Percentiles rank a stretch among this genome's conserved stretches.
phyloP scores from a whole-genome alignment of 2,113 vertebrate species.

The Xenopus laevis region DNA sequence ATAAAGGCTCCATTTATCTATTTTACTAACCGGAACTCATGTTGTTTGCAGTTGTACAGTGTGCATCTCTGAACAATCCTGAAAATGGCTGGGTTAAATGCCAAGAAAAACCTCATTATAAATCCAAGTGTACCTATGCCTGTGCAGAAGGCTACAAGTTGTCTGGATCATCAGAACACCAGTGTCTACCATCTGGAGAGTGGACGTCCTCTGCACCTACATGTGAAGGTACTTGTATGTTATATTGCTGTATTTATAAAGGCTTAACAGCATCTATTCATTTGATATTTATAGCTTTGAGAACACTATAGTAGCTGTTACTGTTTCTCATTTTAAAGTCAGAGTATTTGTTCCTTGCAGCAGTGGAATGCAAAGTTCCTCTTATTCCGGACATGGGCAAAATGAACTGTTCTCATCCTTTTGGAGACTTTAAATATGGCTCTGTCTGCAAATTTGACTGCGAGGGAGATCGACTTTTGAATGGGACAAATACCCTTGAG shows the following conservation, averaged over 20 bases:
- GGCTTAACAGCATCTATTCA: too few relatives aligned
- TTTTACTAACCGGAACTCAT: too few relatives aligned
- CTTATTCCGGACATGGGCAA: slow-evolving; percentile 26
- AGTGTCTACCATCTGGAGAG: slow-evolving; percentile 61
- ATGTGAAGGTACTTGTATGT: slow-evolving; percentile 63
- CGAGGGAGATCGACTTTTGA: slow-evolving; percentile 61
- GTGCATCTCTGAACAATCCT: slow-evolving; percentile 33
- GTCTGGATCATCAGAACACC: slow-evolving; percentile 56
- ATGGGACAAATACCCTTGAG: slow-evolving; percentile 53
- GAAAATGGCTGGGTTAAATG: slow-evolving; percentile 55
- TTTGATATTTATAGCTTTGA: too few relatives aligned
- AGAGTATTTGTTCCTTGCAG: slow-evolving; percentile 46
- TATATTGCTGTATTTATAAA: too few relatives aligned
- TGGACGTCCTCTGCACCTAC: slow-evolving; percentile 69
- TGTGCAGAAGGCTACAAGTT: slow-evolving; percentile 68
- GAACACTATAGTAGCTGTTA: too few relatives aligned
- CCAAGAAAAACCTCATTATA: slow-evolving; percentile 48
- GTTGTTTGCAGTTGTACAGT: slow-evolving; percentile 53
- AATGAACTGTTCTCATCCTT: slow-evolving; percentile 56
- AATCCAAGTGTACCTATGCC: slow-evolving; percentile 67
- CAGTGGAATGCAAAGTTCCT: slow-evolving; percentile 52
- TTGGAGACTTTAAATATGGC: slow-evolving; percentile 59
- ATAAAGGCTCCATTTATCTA: too few relatives aligned
- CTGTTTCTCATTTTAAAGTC: too few relatives aligned
- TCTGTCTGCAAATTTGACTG: slow-evolving; percentile 74